Evolutionary conservation across 2,888 invertebrate species (phyloP), one percentile per base, ranked within the genome.

Genomic region (Patella pellucida): DNA sequence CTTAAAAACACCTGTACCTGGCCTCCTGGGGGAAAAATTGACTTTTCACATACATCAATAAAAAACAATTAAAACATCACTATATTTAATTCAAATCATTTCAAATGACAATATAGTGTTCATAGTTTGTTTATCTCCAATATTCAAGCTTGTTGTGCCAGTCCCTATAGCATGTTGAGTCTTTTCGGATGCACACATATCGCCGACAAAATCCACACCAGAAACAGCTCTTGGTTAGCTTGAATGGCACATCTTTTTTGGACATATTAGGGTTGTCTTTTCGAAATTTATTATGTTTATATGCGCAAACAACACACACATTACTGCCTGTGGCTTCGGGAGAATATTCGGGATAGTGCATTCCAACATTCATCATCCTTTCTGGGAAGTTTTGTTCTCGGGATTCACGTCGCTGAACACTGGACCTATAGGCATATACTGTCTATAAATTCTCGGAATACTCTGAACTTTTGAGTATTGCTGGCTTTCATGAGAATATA

Each of bases 271-370:
- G 69, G 69, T 69, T 1, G 16, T 19, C 69, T 19, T 23, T 7
- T 1, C 23, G 51, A 56, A n/a, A 56, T 12, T 56, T 16, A 14
- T 56, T 56, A 19, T 56, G 19, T 12, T 4, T 56, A 19, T 56
- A 70, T 52, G 68, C 19, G 67, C 77, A 75, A 15, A 75, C 75
- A 41, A 27, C 72, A 76, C 78, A 78, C 52, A 73, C n/a, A 75
- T 71, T 69, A 51, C 52, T 69, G 27, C 56, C 67, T 23, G 77
- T 73, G 15, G 71, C 73, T 70, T 76, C 67, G 23, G 52, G 50
- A 23, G 67, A 50, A 50, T 69, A 72, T n/a, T 69, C 71, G 27
- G 78, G 75, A 52, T 69, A 52, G 70, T 77, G 77, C 11, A 73
- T 19, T 15, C 68, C 77, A 5, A 69, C 74, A 74, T 77, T 77